Percentiles rank a stretch among this genome's conserved stretches.
phyloP scores from a whole-genome alignment of 2,113 vertebrate species.

The Sporophila hypoxantha region DNA sequence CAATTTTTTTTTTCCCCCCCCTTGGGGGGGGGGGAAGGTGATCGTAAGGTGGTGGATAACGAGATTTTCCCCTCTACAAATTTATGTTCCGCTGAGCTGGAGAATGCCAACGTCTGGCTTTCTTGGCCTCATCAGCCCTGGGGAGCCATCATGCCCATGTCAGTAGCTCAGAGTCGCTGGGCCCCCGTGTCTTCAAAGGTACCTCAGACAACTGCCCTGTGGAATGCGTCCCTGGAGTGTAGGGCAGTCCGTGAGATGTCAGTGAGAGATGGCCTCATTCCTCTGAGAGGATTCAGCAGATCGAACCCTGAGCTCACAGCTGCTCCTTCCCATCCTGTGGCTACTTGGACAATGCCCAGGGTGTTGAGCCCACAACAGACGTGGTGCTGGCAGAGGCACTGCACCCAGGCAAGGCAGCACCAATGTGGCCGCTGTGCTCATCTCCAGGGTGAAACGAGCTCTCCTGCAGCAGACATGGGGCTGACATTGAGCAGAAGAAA shows the following conservation, averaged over 20 bases:
- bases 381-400: not conserved
- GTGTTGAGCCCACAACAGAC: not conserved
- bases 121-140: conserved; percentile 78
- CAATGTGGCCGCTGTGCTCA: not conserved
- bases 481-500: conserved; percentile 42
- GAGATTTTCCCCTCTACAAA: conserved; percentile 77
- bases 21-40: too few relatives aligned
- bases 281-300: too few relatives aligned
- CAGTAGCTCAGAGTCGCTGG: conserved; percentile 90
- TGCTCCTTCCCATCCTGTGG: not conserved
- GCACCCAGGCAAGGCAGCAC: not conserved
- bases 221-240: not conserved
- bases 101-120: conserved; percentile 79
- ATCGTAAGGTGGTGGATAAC: conserved; percentile 66
- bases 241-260: too few relatives aligned
- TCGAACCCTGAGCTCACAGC: not conserved
- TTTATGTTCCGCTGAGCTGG: conserved; percentile 75
- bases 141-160: conserved; percentile 80
- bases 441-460: conserved; percentile 50
- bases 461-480: conserved; percentile 49
- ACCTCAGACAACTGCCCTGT: not conserved
- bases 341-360: not conserved
- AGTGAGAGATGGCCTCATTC: not conserved
- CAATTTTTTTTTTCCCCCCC: too few relatives aligned
- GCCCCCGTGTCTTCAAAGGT: conserved; percentile 83